phyloP scores from a whole-genome alignment of 2,797 vertebrate species.

The Xerus rutilus region DNA sequence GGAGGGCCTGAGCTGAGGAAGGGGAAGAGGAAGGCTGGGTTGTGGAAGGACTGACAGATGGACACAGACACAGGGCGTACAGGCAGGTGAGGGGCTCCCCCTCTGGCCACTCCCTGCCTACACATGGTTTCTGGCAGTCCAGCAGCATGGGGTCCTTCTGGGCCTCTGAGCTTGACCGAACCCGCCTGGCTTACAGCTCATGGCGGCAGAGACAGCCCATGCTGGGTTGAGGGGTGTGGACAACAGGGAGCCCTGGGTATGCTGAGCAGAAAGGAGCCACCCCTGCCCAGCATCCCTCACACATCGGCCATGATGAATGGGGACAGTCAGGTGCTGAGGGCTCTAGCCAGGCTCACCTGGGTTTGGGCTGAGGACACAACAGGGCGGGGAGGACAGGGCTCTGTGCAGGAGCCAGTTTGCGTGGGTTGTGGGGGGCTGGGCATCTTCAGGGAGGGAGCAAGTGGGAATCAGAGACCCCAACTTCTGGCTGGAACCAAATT shows the following conservation, averaged over 20 bases:
- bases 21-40: not conserved
- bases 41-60: not conserved
- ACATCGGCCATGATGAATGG: accelerated
- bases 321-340: not conserved
- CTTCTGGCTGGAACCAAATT: accelerated
- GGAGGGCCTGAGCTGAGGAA: not conserved
- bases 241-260: not conserved
- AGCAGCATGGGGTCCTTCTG: not conserved
- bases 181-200: not conserved
- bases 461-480: not conserved
- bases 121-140: not conserved
- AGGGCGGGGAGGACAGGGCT: too few relatives aligned
- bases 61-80: constrained; percentile 61
- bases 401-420: not conserved
- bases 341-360: not conserved
- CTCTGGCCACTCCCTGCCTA: not conserved
- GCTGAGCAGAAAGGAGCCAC: not conserved
- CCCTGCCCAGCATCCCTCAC: not conserved
- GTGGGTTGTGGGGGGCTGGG: not conserved
- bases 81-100: not conserved
- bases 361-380: not conserved
- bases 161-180: not conserved
- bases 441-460: not conserved
- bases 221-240: not conserved
- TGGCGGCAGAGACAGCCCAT: too few relatives aligned